Base-by-base conservation (phyloP, 1,140 invertebrate species). In the Brachionus sp. region DNA sequence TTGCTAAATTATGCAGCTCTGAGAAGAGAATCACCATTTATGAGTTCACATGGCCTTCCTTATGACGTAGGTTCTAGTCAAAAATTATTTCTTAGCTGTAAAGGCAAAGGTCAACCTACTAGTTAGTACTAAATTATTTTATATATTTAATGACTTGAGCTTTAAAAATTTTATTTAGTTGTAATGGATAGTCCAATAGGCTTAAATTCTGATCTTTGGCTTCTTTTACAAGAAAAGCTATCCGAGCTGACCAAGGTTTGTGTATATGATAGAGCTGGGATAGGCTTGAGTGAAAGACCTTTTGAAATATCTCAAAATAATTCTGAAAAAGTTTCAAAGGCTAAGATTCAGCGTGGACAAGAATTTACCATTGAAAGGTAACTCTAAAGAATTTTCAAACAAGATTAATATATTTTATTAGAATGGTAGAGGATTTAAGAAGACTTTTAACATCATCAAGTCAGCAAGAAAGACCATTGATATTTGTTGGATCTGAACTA, bases 361-460 rank as follows among this genome's bases (percentile, higher is more conserved):
- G 64, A 75, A n/a, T 87, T 86, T 84, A 88, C 87, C 16, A 85
- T 86, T 82, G 87, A 88, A 85, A 87, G 86, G 87, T 87, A 77
- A 62, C 57, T 37, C 19, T 29, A 84, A 16, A 23, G 37, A n/a
- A 68, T 19, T 25, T 10, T 68, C 5, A 35, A 37, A 80, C 19
- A 25, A 23, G 68, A 33, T 16, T 70, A 77, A 73, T 10, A 25
- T 68, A 42, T 53, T 23, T 42, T 83, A 85, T 23, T 77, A 89
- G 88, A 84, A 90, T 90, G 89, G 87, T 85, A 50, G 88, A 88
- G 84, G 89, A 90, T 80, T 84, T 90, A 0, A 85, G 87, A 84
- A 85, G 86, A 37, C 84, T 90, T 6, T 62, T 90, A 13, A 86
- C 88, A 10, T 33, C 70, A n/a, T 86, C 85, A 75, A 89, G 87